Evolutionary conservation across 2,888 invertebrate genomes (phyloP), one percentile per base, ranked within the genome.

Genomic region (Ichneumoninae sp.): DNA sequence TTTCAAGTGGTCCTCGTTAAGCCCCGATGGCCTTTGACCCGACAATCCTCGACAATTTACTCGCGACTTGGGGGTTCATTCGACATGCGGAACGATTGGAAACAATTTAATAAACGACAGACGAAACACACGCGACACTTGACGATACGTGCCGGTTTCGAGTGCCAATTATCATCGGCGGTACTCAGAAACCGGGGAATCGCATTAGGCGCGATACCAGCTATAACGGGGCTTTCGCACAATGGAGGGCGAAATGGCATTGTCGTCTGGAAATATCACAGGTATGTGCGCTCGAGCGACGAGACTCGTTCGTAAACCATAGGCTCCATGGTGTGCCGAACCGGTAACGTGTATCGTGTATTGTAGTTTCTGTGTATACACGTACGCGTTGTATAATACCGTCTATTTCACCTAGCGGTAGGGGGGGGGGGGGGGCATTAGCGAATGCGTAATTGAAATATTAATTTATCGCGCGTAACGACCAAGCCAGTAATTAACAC

Each of bases 361-460:
- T 40, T 26, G 50, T 76, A 54, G 36, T 1, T 22, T 26, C 22
- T 26, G 26, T 68, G 40, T 68, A 78, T 54, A 66, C 54, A 44
- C 54, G n/a, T 65, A 76, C 54, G 26, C 33, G 50, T 6, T 5
- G 30, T 16, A 69, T 22, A 69, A 70, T 78, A 30, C 30, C 77
- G 57, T 78, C 44, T 57, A 69, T 69, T 65, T 30, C 63, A 22
- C 60, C 19, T 22, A 13, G 0, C 69, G 33, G 44, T 5, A 22
- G 26, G 47, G 26, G 47, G 22, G 19, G 73, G 47, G 22, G 40
- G 22, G 13, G 30, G 73, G 47, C 89, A 91, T 90, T 91, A 89
- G 88, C 88, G 88, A 89, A 90, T 89, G 91, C 89, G 89, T 92
- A 92, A 92, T 92, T 92, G 92, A 92, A 92, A 92, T 92, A 92